Base-by-base conservation (phyloP, 2,797 vertebrate genomes). In the Perodicticus potto region DNA sequence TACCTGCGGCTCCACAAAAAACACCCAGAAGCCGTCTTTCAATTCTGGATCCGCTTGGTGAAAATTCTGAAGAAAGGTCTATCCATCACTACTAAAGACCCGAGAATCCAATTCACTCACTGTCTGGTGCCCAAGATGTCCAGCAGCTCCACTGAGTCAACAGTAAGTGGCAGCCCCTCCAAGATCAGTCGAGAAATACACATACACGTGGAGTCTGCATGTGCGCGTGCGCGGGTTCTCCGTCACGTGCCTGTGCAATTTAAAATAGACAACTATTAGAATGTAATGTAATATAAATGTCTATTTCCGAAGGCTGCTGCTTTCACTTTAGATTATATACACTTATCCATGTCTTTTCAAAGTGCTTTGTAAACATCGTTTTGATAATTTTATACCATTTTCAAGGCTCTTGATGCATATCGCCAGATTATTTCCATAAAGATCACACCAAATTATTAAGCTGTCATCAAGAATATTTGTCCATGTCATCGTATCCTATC, bases 21-120 rank as follows among this genome's bases (percentile, higher is more conserved):
- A n/a, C 96, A 98, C 57, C 97, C 98, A 1, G 53, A 94, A 7
- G 83, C 91, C 0, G 97, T 98, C 53, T 98, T 98, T 61, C 93
- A 86, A 0, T 97, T 98, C 80, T 98, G 98, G 98, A 90, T 88
- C 89, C 97, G 96, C 73, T 78, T 98, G 86, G 97, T 97, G 7
- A 94, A 82, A 88, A 98, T 98, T 85, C 93, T 98, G 32, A 90
- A 93, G 61, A 86, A 94, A 34, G 98, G 98, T 3, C 97, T 98
- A 22, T 98, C 98, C 57, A 97, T 97, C 96, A 98, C 98, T 70
- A 97, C 97, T 91, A 98, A 98, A 96, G 98, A 98, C 94, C 97
- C 96, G 0, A 85, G 95, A 82, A 96, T 98, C 69, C 94, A 34
- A 3, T 95, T 98, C 90, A 97, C 93, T 53, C 97, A 98, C 87